Conservation (phyloP, 2,113 vertebrate species). For the Rutilus rutilus region DNA sequence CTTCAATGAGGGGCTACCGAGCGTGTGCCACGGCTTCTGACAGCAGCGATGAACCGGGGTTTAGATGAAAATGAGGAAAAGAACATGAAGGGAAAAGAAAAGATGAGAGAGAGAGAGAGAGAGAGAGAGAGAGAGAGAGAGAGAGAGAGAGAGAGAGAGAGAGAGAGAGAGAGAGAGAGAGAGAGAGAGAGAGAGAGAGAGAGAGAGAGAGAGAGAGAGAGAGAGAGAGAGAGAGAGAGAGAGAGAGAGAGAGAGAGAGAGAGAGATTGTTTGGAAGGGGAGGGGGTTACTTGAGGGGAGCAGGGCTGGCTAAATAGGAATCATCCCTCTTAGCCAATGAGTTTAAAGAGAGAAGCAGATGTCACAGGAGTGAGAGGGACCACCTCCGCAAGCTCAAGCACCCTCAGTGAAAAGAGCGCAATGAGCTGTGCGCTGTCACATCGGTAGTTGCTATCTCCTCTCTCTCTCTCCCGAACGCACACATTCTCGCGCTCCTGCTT, state of each 20-base stretch:
- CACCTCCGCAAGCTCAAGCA: constrained; percentile 73
- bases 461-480: constrained; percentile 45
- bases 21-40: constrained; percentile 12
- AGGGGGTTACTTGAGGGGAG: constrained; percentile 73
- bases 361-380: constrained; percentile 77
- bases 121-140: constrained; percentile 23
- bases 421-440: constrained; percentile 67
- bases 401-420: constrained; percentile 68
- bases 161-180: constrained; percentile 27
- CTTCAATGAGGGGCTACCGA: constrained; percentile 14
- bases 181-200: constrained; percentile 25
- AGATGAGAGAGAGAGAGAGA: constrained; percentile 21
- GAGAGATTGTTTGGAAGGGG: constrained; percentile 50
- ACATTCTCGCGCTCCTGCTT: constrained; percentile 40
- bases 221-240: constrained; percentile 23
- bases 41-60: not conserved
- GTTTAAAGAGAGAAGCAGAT: constrained; percentile 77
- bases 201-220: constrained; percentile 27
- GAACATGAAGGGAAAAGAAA: not conserved
- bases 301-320: constrained; percentile 76
- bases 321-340: constrained; percentile 79
- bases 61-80: constrained; percentile 5
- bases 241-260: constrained; percentile 41
- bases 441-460: constrained; percentile 30
- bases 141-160: constrained; percentile 22